Evolutionary conservation across 2,888 invertebrate genomes (phyloP).

Genomic region (Protophormia terraenovae): DNA sequence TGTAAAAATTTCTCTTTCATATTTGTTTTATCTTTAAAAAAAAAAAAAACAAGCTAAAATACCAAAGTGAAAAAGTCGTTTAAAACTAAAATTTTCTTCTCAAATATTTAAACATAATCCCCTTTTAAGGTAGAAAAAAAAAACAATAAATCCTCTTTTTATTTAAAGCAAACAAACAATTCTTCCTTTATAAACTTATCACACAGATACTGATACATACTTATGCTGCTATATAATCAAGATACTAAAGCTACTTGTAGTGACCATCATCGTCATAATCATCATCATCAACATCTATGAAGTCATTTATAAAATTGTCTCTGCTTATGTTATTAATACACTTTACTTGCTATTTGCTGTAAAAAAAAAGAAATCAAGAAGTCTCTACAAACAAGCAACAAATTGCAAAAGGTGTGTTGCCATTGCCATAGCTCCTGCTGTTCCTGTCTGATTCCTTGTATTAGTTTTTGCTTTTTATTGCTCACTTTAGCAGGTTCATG

Average conservation of each 20-base stretch:
- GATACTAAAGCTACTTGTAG: neutral
- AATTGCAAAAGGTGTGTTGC: slow-evolving; percentile 65
- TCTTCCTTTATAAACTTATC: too few relatives aligned
- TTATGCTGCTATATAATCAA: neutral
- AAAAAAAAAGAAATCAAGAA: too few relatives aligned
- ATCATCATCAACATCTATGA: slow-evolving; percentile 47
- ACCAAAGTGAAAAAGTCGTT: slow-evolving; percentile 30
- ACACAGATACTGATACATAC: neutral
- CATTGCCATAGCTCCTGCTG: slow-evolving; percentile 22
- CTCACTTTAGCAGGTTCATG: neutral
- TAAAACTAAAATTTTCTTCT: slow-evolving; percentile 54
- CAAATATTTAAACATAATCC: slow-evolving; percentile 49
- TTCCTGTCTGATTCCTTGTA: slow-evolving; percentile 22
- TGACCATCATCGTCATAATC: slow-evolving; percentile 30
- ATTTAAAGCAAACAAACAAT: slow-evolving; percentile 33
- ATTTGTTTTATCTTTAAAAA: slow-evolving; percentile 4
- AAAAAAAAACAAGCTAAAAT: neutral
- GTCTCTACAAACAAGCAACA: slow-evolving; percentile 65
- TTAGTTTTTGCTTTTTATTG: slow-evolving; percentile 27
- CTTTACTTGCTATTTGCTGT: slow-evolving; percentile 17
- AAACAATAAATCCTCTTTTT: slow-evolving; percentile 53
- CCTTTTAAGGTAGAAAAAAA: slow-evolving; percentile 3
- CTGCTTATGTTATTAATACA: slow-evolving; percentile 64
- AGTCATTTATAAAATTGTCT: slow-evolving; percentile 67
- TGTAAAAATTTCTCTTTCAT: neutral